A percentile compares a stretch with the other conserved stretches of the same genome.
Conservation (phyloP, 2,113 vertebrate species). For the Egretta garzetta region DNA sequence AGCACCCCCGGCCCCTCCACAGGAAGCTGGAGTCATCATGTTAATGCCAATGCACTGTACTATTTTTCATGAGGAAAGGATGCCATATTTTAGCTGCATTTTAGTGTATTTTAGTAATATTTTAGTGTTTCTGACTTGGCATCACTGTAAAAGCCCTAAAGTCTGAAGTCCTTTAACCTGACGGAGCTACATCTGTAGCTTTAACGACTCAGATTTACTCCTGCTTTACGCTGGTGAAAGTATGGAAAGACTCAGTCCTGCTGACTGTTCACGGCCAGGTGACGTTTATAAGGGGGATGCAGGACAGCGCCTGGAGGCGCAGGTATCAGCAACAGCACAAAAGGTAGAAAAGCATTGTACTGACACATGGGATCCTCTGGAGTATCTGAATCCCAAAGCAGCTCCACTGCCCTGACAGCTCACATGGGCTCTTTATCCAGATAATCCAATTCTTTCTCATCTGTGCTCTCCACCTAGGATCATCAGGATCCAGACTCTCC, state of each 20-base stretch:
- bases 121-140: accelerated
- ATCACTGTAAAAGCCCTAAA: accelerated
- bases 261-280: accelerated
- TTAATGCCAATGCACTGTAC: accelerated
- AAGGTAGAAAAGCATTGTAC: background rate
- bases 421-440: accelerated
- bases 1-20: background rate
- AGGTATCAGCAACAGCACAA: background rate
- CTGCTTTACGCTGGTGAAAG: too few species aligned
- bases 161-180: background rate
- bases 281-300: background rate
- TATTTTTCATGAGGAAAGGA: background rate
- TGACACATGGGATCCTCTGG: accelerated
- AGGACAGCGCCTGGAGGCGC: background rate
- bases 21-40: background rate
- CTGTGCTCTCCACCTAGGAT: background rate
- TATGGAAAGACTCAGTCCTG: background rate
- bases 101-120: accelerated
- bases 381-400: background rate
- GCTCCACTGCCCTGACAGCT: background rate
- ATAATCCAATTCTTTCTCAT: background rate
- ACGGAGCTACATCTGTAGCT: background rate
- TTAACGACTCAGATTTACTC: background rate
- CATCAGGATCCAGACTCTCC: background rate
- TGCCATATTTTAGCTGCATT: accelerated